Evolutionary conservation across 2,888 invertebrate species (phyloP), one percentile per base, ranked within the genome.

Genomic region (Pterostichus niger): DNA sequence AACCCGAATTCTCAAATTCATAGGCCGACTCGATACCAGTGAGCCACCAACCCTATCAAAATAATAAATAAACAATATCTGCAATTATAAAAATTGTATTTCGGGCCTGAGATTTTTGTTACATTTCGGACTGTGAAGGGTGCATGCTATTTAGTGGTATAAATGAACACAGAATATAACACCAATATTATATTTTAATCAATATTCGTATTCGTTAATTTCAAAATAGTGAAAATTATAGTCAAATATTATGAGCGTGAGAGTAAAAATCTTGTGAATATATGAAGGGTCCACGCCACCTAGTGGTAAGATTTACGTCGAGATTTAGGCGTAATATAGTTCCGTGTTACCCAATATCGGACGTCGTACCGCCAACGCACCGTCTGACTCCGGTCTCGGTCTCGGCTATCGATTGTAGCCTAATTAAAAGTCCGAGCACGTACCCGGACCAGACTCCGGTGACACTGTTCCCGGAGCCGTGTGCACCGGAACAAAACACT

Each of bases 401-500:
- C 86, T 85, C 85, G 84, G 85, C 87, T 90, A 90, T 90, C 89
- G 90, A 90, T 90, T 90, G 87, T 83, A 86, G 86, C 87, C 89
- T 89, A 90, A 90, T 90, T 90, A 90, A 88, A 88, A 90, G 89
- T 89, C 90, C 87, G 87, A 87, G 89, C 90, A 90, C 90, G 90
- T 90, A 87, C 88, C 87, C 87, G 88, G 87, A 88, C 88, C 83
- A 77, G 89, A 89, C 89, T 90, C 89, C 89, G 89, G 89, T 90
- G 90, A 90, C 90, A 90, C 90, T 90, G 89, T 90, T 90, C 88
- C 89, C 77, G 88, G 87, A 88, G 73, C 75, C 35, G 49, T 33
- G 61, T 77, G 82, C 76, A 61, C 77, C 77, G 77, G 54, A 71
- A 59, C 73, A 82, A 75, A 82, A 75, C 61, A 61, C 64, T 83